A percentile compares a stretch with the other conserved stretches of the same genome.
phyloP scores from a whole-genome alignment of 2,113 vertebrate species.

The Channa maculata region DNA sequence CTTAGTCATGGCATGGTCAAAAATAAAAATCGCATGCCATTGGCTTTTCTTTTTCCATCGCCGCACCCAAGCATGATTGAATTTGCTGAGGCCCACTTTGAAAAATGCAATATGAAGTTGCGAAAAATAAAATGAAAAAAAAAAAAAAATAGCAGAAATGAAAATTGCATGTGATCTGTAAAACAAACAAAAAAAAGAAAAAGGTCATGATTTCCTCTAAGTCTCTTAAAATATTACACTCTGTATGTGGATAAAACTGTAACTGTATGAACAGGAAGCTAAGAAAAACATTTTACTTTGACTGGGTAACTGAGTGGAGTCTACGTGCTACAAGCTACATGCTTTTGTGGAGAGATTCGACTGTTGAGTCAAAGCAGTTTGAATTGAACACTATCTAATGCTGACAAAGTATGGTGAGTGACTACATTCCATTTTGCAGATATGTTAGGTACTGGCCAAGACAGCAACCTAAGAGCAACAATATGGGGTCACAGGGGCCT shows the following conservation, averaged over 20 bases:
- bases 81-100: constrained; percentile 2
- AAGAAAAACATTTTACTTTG: constrained; percentile 5
- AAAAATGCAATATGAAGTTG: background rate
- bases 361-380: background rate
- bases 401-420: background rate
- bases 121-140: background rate
- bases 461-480: background rate
- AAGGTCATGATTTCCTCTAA: background rate
- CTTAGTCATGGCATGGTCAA: constrained; percentile 2
- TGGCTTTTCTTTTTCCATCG: background rate
- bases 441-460: background rate
- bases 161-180: constrained; percentile 2
- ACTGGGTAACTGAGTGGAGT: background rate
- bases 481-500: background rate
- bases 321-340: too few relatives aligned
- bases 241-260: background rate
- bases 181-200: background rate
- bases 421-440: background rate
- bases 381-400: background rate
- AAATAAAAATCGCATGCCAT: constrained; percentile 1
- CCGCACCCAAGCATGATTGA: background rate
- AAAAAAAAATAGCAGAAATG: constrained; percentile 29
- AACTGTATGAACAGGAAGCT: background rate
- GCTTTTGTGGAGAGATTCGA: too few relatives aligned
- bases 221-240: background rate